Percentiles rank a stretch among this genome's conserved stretches.
phyloP scores from a whole-genome alignment of 2,888 invertebrate genomes.

The Lasioglossum oenotherae region DNA sequence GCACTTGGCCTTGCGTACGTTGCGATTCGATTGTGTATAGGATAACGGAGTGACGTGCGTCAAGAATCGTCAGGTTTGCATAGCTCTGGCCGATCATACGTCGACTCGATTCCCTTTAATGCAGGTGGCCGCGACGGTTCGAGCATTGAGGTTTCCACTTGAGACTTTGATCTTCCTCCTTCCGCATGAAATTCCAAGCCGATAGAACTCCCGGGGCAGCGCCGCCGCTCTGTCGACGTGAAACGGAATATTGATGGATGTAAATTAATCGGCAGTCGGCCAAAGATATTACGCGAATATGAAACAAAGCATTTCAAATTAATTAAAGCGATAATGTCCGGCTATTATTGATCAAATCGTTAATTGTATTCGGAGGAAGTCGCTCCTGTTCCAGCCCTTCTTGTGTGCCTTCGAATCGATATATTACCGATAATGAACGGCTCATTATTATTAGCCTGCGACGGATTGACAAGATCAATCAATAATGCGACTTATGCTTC shows the following conservation, averaged over 20 bases:
- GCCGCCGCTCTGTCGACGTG: conserved; percentile 8
- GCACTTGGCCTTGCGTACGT: not conserved
- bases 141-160: conserved; percentile 51
- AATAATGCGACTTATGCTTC: not conserved
- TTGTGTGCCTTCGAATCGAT: not conserved
- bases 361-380: conserved; percentile 39
- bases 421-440: conserved; percentile 5
- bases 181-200: conserved; percentile 41
- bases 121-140: conserved; percentile 36
- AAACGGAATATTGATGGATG: conserved; percentile 60
- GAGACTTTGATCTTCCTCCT: conserved; percentile 57
- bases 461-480: not conserved
- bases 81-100: conserved; percentile 30
- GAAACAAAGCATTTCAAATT: conserved; percentile 50
- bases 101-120: conserved; percentile 53
- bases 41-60: not conserved
- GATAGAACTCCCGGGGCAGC: conserved; percentile 12
- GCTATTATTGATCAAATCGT: conserved; percentile 57
- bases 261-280: conserved; percentile 48
- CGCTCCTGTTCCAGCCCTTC: conserved; percentile 2
- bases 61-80: not conserved
- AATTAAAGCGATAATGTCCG: conserved; percentile 56
- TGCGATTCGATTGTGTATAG: not conserved
- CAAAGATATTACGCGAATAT: conserved; percentile 50
- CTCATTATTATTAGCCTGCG: not conserved